Conservation (phyloP, 2,113 vertebrate genomes). For the Cyrtonyx montezumae region DNA sequence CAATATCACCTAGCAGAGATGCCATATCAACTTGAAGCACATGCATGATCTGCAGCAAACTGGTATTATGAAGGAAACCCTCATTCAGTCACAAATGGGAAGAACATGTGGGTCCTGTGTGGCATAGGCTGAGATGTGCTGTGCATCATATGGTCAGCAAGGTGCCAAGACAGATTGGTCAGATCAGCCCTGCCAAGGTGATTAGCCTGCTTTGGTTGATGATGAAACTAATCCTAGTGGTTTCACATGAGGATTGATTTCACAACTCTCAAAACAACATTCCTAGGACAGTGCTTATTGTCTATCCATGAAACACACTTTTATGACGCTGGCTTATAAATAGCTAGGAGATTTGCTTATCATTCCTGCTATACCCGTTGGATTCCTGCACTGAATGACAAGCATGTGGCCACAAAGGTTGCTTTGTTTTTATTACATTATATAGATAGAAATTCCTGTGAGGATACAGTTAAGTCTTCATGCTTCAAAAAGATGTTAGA, state of each 20-base stretch:
- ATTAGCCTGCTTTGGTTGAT: fast-evolving
- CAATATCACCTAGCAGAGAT: neutral
- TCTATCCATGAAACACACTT: neutral
- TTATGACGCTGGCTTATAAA: neutral
- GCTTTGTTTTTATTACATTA: neutral
- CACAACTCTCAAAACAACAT: neutral
- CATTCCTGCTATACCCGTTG: neutral
- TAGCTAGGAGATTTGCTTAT: neutral
- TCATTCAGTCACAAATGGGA: neutral
- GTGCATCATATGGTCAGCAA: neutral
- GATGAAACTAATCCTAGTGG: neutral
- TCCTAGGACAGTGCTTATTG: neutral
- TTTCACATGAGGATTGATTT: neutral
- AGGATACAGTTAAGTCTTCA: neutral
- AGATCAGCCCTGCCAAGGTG: neutral
- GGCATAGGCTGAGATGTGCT: fast-evolving
- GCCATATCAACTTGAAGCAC: neutral
- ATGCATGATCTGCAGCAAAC: neutral
- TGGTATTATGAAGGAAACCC: neutral
- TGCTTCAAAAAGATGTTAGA: neutral
- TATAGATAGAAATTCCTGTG: neutral
- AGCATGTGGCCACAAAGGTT: neutral
- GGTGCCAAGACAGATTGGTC: neutral
- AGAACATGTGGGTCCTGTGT: neutral
- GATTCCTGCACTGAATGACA: neutral